phyloP scores from a whole-genome alignment of 1,140 invertebrate genomes.

The Pararge aegeria region DNA sequence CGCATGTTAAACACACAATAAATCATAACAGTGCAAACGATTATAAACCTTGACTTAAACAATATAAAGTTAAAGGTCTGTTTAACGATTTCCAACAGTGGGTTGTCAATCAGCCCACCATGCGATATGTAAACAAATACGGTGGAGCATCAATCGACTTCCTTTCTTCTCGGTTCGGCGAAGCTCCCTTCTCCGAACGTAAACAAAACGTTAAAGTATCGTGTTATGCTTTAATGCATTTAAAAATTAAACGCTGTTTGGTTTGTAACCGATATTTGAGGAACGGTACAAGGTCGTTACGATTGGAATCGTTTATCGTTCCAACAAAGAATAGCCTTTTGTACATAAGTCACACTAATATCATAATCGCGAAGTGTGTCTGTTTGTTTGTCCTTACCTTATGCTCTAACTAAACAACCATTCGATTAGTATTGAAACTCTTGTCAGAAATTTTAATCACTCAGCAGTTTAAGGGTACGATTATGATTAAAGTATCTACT shows the following conservation, averaged over 20 bases:
- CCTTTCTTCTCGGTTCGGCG: constrained; percentile 55
- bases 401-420: too few relatives aligned
- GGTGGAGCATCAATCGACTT: constrained; percentile 43
- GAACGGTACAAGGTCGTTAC: constrained; percentile 2
- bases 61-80: not conserved
- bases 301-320: constrained; percentile 1
- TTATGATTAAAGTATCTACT: too few relatives aligned
- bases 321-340: not conserved
- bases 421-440: too few relatives aligned
- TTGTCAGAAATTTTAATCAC: too few relatives aligned
- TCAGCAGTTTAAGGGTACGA: too few relatives aligned
- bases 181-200: constrained; percentile 46
- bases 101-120: constrained; percentile 29
- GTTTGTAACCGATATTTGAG: not conserved
- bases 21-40: constrained; percentile 18
- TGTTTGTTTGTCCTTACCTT: too few relatives aligned
- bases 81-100: not conserved
- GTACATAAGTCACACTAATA: too few relatives aligned
- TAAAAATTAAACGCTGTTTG: constrained; percentile 24
- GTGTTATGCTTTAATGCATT: constrained; percentile 29
- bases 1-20: constrained; percentile 7
- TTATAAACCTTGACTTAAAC: not conserved
- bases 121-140: constrained; percentile 49
- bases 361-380: too few relatives aligned
- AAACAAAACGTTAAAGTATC: constrained; percentile 35